Percentiles rank a stretch among this genome's conserved stretches.
These are phyloP conservation scores for Anoura caudifer DNA, from an alignment of 2,113 vertebrate genomes.

Conservation along the genomic window DNA sequence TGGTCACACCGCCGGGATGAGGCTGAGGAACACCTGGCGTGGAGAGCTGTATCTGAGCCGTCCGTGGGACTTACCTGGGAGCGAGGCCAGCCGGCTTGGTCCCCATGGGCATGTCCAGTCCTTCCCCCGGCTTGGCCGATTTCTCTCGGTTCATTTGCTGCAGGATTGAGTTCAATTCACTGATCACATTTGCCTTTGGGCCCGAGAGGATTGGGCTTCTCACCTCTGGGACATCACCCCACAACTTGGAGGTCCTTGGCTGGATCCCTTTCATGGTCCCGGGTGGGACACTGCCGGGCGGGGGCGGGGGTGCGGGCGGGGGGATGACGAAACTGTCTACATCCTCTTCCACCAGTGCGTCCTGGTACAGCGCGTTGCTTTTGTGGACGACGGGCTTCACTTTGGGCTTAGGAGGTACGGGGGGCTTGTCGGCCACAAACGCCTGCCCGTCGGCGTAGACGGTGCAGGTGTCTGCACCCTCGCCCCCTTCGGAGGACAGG, in stretches of 20 bases:
- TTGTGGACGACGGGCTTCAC: conserved; percentile 94
- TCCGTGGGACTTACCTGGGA: conserved; percentile 86
- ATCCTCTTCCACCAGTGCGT: conserved; percentile 91
- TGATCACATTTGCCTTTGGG: conserved; percentile 95
- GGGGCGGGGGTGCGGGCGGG: conserved; percentile 88
- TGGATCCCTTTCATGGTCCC: conserved; percentile 86
- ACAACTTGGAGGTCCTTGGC: conserved; percentile 94
- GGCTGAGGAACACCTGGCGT: rapidly evolving
- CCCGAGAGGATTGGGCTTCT: conserved; percentile 92
- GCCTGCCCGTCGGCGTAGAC: conserved; percentile 94
- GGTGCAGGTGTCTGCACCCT: conserved; percentile 92
- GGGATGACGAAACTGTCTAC: conserved; percentile 88
- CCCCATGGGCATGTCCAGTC: conserved; percentile 88
- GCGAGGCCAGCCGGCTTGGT: conserved; percentile 86
- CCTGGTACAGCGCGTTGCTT: conserved; percentile 92
- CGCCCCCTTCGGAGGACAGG: conserved; percentile 95
- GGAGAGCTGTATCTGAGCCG: not conserved
- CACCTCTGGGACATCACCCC: conserved; percentile 91
- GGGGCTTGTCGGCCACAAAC: conserved; percentile 93
- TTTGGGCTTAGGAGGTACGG: conserved; percentile 98
- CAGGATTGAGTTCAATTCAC: conserved; percentile 96
- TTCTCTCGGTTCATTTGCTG: conserved; percentile 97
- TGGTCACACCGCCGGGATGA: not conserved
- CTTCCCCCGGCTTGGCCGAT: conserved; percentile 89
- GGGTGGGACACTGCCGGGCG: conserved; percentile 81